These are phyloP conservation scores for Hippocampus kuda DNA, from an alignment of 2,797 vertebrate species.

Conservation along the genomic window DNA sequence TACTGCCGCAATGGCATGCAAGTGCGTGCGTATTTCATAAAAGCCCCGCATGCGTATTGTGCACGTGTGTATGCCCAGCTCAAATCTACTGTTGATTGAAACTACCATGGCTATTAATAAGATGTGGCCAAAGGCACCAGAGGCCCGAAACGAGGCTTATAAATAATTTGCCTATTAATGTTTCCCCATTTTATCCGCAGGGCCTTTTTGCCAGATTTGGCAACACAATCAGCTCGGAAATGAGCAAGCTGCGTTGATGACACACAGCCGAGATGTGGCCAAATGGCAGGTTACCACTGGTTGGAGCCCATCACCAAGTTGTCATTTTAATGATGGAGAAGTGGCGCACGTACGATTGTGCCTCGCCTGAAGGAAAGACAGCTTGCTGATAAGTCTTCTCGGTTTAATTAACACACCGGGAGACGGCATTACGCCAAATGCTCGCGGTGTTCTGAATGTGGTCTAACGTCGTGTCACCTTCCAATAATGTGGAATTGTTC, in stretches of 20 bases:
- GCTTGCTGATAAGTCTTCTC: constrained; percentile 31
- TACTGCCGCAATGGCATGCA: constrained; percentile 17
- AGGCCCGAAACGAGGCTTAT: constrained; percentile 39
- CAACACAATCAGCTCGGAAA: constrained; percentile 30
- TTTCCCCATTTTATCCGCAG: constrained; percentile 23
- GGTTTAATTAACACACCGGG: constrained; percentile 45
- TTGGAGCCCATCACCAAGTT: constrained; percentile 20
- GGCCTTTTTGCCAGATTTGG: constrained; percentile 18
- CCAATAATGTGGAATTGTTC: constrained; percentile 22
- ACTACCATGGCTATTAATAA: constrained; percentile 38
- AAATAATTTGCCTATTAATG: constrained; percentile 52
- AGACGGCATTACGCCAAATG: constrained; percentile 28
- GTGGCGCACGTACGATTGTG: constrained; percentile 8
- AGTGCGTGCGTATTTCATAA: constrained; percentile 24
- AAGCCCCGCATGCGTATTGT: constrained; percentile 20
- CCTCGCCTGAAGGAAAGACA: constrained; percentile 27
- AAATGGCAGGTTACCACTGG: constrained; percentile 16
- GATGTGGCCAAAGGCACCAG: constrained; percentile 43
- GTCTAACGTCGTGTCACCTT: constrained; percentile 44
- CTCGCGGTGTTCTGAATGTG: constrained; percentile 34
- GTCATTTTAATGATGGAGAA: constrained; percentile 5
- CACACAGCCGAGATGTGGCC: constrained; percentile 22
- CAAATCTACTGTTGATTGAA: constrained; percentile 41
- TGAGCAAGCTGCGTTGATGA: constrained; percentile 18
- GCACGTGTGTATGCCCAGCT: constrained; percentile 10